phyloP scores from a whole-genome alignment of 2,113 vertebrate genomes.

The Chlamydotis undulata region DNA sequence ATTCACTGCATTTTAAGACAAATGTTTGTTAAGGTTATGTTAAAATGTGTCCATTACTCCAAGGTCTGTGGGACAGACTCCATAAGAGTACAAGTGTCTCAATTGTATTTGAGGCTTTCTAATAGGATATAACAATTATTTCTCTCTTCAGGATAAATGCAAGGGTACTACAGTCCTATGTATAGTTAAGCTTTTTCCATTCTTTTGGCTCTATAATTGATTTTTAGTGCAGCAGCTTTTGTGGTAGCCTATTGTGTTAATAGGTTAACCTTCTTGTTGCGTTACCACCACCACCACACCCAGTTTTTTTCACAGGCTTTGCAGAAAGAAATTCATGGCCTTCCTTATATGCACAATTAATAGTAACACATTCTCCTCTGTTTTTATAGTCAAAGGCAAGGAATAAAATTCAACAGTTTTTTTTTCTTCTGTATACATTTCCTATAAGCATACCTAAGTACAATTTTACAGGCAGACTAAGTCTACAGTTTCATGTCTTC shows the following conservation, averaged over 20 bases:
- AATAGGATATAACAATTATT: not conserved
- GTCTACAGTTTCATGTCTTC: not conserved
- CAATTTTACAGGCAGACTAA: not conserved
- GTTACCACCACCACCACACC: not conserved
- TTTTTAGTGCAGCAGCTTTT: conserved; percentile 16
- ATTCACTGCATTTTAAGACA: not conserved
- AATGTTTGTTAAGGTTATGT: not conserved
- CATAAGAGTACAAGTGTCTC: not conserved
- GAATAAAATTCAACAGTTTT: conserved; percentile 9
- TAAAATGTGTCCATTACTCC: not conserved
- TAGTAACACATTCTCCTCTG: conserved; percentile 1
- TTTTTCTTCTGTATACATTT: not conserved
- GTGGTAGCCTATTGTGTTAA: not conserved
- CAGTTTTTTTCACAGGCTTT: conserved; percentile 6
- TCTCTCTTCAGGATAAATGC: not conserved
- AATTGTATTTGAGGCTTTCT: conserved; percentile 12
- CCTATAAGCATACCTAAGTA: not conserved
- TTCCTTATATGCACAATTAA: conserved; percentile 40
- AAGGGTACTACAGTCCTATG: not conserved
- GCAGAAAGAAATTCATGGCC: not conserved
- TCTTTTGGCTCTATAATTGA: not conserved
- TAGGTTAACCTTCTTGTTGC: not conserved
- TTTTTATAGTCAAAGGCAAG: conserved; percentile 9
- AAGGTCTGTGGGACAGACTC: not conserved
- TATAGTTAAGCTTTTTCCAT: not conserved